Conservation (phyloP, 2,797 vertebrate genomes). For the Acanthurus leucopareius region DNA sequence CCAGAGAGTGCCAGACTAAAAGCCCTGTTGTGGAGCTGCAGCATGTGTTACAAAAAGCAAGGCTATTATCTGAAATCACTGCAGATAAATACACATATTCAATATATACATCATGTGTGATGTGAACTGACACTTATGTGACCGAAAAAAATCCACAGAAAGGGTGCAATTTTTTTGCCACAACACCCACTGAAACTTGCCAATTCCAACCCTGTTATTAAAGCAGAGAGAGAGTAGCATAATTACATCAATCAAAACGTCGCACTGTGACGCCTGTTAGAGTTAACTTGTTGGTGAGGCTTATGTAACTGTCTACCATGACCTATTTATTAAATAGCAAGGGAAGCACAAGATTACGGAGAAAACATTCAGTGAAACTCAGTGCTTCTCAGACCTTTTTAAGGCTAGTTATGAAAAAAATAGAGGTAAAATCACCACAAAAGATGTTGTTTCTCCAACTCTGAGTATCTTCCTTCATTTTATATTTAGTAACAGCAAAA, state of each 20-base stretch:
- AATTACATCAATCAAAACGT: background rate
- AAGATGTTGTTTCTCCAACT: background rate
- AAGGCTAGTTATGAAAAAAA: background rate
- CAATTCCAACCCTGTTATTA: background rate
- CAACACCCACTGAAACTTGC: background rate
- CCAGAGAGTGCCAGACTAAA: background rate
- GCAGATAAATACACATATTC: too few relatives aligned
- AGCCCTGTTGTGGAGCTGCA: background rate
- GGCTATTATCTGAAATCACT: background rate
- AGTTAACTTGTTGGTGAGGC: background rate
- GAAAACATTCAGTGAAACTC: too few relatives aligned
- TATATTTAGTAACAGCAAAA: too few relatives aligned
- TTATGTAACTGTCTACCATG: constrained; percentile 38
- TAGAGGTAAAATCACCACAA: background rate
- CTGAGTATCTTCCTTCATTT: background rate
- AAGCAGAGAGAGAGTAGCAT: background rate
- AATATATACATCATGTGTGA: background rate
- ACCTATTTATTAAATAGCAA: constrained; percentile 35
- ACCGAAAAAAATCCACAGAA: background rate
- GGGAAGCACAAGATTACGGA: background rate
- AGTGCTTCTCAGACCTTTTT: background rate
- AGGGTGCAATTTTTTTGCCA: background rate
- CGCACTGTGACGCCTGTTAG: background rate
- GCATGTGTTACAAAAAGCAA: background rate
- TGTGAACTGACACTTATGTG: background rate